Evolutionary conservation across 2,113 vertebrate genomes (phyloP).

Genomic region (Quiscalus mexicanus): DNA sequence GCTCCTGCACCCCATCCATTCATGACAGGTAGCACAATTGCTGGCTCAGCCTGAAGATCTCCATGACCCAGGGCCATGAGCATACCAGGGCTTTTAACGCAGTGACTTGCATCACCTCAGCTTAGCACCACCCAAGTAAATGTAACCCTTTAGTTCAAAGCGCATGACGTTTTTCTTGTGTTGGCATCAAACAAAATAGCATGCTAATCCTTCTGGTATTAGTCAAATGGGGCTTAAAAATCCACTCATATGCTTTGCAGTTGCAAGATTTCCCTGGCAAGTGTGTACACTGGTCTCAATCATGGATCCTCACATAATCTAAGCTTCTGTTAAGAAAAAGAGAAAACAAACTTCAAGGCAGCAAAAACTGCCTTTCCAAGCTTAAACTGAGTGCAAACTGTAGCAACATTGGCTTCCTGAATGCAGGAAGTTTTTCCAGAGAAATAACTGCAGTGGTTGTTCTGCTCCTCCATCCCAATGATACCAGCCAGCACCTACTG

Average conservation of each 20-base stretch:
- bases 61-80: neutral
- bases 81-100: neutral
- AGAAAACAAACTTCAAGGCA: neutral
- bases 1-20: neutral
- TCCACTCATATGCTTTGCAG: neutral
- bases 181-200: neutral
- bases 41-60: neutral
- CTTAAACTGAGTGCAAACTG: neutral
- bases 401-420: neutral
- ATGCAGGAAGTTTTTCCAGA: neutral
- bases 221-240: slow-evolving; percentile 6
- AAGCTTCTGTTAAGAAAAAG: neutral
- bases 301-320: neutral
- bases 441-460: neutral
- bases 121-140: neutral
- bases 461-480: neutral
- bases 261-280: slow-evolving; percentile 22
- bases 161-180: neutral
- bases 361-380: neutral
- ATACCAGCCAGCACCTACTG: neutral
- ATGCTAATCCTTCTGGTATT: neutral
- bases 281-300: neutral
- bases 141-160: neutral
- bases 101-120: neutral
- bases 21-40: neutral